Percentiles rank a stretch among this genome's conserved stretches.
Evolutionary conservation across 2,888 invertebrate species (phyloP).

Genomic region (Malthinus seriepunctatus): DNA sequence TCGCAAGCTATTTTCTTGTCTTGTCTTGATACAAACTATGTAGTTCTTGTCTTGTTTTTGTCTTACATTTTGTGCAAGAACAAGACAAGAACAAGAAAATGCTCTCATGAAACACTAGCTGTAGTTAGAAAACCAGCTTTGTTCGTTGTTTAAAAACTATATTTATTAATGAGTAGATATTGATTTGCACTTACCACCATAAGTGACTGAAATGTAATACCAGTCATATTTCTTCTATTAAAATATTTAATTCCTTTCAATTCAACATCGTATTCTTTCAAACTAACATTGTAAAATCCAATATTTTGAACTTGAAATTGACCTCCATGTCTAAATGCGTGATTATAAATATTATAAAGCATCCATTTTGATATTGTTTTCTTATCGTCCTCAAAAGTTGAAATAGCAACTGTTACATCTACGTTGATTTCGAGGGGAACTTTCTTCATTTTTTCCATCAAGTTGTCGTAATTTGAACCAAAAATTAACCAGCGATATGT

Average conservation of each 20-base stretch:
- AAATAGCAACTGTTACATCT: constrained; percentile 53
- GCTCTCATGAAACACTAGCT: too few species aligned
- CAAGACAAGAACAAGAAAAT: too few species aligned
- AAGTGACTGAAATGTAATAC: constrained; percentile 59
- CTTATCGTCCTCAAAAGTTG: not conserved
- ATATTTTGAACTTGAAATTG: constrained; percentile 54
- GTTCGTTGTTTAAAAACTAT: too few species aligned
- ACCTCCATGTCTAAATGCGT: constrained; percentile 60
- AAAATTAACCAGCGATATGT: constrained; percentile 54
- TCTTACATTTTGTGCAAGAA: too few species aligned
- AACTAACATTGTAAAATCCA: constrained; percentile 55
- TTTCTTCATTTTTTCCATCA: constrained; percentile 23
- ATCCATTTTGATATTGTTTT: constrained; percentile 37
- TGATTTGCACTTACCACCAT: constrained; percentile 60
- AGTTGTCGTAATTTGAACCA: constrained; percentile 37
- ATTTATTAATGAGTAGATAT: too few species aligned
- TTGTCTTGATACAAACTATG: too few species aligned
- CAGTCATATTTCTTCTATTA: constrained; percentile 59
- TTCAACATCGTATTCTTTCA: constrained; percentile 34
- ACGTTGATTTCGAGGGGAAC: constrained; percentile 56
- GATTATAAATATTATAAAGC: constrained; percentile 60
- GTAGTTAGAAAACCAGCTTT: too few species aligned
- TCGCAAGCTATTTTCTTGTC: too few species aligned
- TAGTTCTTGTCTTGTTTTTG: too few species aligned
- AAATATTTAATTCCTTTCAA: constrained; percentile 31